These are phyloP conservation scores for Lathronympha strigana DNA, from an alignment of 2,888 invertebrate genomes.

Conservation along the genomic window DNA sequence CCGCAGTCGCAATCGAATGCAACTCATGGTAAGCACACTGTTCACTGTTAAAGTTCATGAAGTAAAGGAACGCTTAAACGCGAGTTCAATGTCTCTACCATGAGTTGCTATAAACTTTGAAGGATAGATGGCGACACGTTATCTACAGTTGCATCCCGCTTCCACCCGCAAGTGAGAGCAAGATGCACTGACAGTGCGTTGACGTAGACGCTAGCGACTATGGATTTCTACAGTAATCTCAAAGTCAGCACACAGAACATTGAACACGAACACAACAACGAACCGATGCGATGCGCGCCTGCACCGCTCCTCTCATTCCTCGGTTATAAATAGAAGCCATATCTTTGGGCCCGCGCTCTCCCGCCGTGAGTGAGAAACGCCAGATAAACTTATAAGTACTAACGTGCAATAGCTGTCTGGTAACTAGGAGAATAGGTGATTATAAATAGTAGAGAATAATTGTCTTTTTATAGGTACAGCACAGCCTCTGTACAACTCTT, in stretches of 20 bases:
- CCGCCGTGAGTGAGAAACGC: conserved; percentile 71
- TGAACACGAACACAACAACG: conserved; percentile 63
- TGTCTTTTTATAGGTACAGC: too few relatives aligned
- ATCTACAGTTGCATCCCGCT: too few relatives aligned
- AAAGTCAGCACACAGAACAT: conserved; percentile 42
- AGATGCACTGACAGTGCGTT: too few relatives aligned
- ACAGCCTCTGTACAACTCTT: too few relatives aligned
- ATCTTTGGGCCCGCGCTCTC: conserved; percentile 78
- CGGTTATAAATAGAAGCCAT: conserved; percentile 78
- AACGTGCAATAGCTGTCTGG: conserved; percentile 24
- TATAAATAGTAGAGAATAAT: too few relatives aligned
- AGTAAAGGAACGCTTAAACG: not conserved
- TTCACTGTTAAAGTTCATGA: not conserved
- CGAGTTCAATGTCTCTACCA: not conserved
- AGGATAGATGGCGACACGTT: too few relatives aligned
- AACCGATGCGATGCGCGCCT: conserved; percentile 65
- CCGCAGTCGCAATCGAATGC: too few relatives aligned
- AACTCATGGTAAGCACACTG: too few relatives aligned
- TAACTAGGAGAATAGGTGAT: too few relatives aligned
- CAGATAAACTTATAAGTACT: conserved; percentile 60
- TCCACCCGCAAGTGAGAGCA: too few relatives aligned
- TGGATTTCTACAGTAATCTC: not conserved
- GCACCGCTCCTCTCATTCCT: conserved; percentile 59
- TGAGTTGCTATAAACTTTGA: too few relatives aligned
- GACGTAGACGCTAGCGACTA: too few relatives aligned